These are phyloP conservation scores for Drosophila melanica DNA, from an alignment of 1,140 invertebrate genomes.

Conservation along the genomic window DNA sequence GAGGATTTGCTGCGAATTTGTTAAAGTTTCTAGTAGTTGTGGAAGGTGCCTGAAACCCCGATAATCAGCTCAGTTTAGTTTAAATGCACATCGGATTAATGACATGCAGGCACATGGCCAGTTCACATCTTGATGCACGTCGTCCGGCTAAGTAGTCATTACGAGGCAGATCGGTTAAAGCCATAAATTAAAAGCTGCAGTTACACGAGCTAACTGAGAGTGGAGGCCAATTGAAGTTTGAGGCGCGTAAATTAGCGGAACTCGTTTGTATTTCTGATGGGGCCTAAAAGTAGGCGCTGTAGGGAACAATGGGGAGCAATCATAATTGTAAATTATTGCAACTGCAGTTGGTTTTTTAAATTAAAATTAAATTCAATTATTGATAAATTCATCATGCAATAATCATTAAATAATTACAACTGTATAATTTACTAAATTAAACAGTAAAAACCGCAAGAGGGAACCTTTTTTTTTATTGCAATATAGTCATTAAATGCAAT, in stretches of 20 bases:
- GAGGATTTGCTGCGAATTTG: constrained; percentile 7
- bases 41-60: constrained; percentile 21
- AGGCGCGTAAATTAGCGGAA: background rate
- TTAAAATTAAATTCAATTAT: constrained; percentile 6
- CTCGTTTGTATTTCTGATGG: no score
- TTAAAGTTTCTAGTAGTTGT: background rate
- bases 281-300: no score
- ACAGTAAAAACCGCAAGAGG: background rate
- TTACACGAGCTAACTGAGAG: background rate
- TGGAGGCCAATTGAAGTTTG: background rate
- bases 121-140: constrained; percentile 6
- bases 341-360: background rate
- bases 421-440: constrained; percentile 7
- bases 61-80: constrained; percentile 20
- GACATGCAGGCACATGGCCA: constrained; percentile 19
- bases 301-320: no score
- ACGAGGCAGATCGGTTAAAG: background rate
- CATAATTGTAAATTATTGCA: background rate
- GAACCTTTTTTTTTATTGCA: background rate
- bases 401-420: background rate
- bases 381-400: constrained; percentile 1
- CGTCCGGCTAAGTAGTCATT: constrained; percentile 2
- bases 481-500: constrained; percentile 1
- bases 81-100: constrained; percentile 16
- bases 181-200: background rate